These are phyloP conservation scores for Nasonovia ribisnigri DNA, from an alignment of 2,888 invertebrate genomes.

Conservation along the genomic window DNA sequence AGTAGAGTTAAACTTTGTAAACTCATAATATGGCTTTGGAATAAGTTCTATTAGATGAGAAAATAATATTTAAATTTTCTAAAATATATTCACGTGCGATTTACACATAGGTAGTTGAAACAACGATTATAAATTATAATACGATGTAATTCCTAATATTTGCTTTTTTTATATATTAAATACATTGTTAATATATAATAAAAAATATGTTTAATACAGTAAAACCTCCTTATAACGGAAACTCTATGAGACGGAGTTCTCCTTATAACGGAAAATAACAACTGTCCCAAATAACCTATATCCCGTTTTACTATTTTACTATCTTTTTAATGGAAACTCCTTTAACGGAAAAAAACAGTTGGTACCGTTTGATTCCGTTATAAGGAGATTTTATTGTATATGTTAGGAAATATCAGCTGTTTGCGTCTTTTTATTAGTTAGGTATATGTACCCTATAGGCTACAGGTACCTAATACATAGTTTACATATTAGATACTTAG, in stretches of 20 bases:
- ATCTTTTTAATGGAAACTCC: too few relatives aligned
- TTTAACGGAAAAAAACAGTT: too few relatives aligned
- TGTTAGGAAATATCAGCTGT: neutral
- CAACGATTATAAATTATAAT: neutral
- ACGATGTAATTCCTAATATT: neutral
- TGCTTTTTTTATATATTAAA: neutral
- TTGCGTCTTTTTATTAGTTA: neutral
- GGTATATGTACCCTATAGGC: neutral
- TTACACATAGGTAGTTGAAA: neutral
- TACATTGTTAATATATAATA: neutral
- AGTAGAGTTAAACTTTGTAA: neutral
- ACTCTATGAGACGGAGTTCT: too few relatives aligned
- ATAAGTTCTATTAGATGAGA: neutral
- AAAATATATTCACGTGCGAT: neutral
- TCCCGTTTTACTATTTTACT: too few relatives aligned
- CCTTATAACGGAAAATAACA: too few relatives aligned
- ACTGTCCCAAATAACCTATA: too few relatives aligned
- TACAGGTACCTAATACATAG: neutral
- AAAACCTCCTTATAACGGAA: too few relatives aligned
- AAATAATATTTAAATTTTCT: neutral
- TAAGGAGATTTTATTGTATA: too few relatives aligned
- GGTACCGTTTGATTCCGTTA: too few relatives aligned
- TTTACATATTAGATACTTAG: neutral
- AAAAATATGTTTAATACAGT: neutral
- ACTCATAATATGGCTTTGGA: neutral